Conservation (phyloP, 2,888 invertebrate genomes). For the Prosapia bicincta region DNA sequence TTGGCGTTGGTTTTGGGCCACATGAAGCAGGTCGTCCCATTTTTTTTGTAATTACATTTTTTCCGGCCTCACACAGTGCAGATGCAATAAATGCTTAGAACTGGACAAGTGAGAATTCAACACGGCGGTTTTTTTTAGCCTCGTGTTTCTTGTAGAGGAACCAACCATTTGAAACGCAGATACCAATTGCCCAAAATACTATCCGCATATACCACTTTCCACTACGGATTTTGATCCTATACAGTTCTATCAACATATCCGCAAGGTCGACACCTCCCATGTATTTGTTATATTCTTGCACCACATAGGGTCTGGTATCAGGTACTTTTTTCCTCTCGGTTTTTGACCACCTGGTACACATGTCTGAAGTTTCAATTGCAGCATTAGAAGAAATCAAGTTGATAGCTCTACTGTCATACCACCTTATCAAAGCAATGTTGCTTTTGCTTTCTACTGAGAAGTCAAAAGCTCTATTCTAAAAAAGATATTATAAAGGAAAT, state of each 20-base stretch:
- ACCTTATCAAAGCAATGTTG: constrained; percentile 34
- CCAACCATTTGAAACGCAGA: constrained; percentile 37
- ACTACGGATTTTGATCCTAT: constrained; percentile 39
- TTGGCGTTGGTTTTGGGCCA: background rate
- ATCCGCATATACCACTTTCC: constrained; percentile 42
- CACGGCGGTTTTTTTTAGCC: too few relatives aligned
- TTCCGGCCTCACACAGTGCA: too few relatives aligned
- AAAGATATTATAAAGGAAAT: too few relatives aligned
- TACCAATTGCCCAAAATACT: constrained; percentile 37
- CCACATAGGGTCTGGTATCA: constrained; percentile 36
- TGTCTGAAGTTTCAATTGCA: constrained; percentile 36
- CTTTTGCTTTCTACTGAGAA: constrained; percentile 1
- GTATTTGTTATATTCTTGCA: constrained; percentile 40
- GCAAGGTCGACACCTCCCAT: constrained; percentile 42
- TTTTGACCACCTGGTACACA: constrained; percentile 37
- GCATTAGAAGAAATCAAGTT: constrained; percentile 29
- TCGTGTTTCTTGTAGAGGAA: constrained; percentile 35
- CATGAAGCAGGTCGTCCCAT: background rate
- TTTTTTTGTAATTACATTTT: background rate
- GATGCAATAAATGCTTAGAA: too few relatives aligned
- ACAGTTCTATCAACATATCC: constrained; percentile 41
- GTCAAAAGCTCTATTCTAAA: background rate
- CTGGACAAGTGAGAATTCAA: too few relatives aligned
- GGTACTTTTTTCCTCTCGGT: background rate
- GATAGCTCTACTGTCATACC: constrained; percentile 40